Base-by-base conservation (phyloP, 2,888 invertebrate species). In the Rhaphigaster nebulosa region DNA sequence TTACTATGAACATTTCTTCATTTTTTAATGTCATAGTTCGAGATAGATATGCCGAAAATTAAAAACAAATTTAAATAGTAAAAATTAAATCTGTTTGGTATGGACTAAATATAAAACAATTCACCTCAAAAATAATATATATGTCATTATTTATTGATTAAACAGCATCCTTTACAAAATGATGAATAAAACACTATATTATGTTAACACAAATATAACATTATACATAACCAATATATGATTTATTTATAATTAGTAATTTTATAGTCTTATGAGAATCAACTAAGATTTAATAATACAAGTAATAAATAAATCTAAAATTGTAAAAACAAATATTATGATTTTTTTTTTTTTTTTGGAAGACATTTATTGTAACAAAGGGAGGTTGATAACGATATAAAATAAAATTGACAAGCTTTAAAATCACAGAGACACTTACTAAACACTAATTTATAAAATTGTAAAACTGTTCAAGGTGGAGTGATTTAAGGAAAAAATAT, bases 311-410 rank as follows among this genome's bases (percentile, higher is more conserved):
- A 13, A 84, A 84, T 84, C 45, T 84, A 84, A 84, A 84, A 45
- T 80, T 41, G 4, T 65, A 34, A 34, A 84, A 50, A 84, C 20
- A 38, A 76, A 76, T 38, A 38, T 38, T 38, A 38, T 38, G 12
- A 76, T 45, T 26, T n/a, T 45, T 76, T 84, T 84, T 45, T 26
- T n/a, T 45, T 76, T 84, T 84, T 84, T 84, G 84, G 84, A 84
- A 84, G 84, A 84, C 45, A 26, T 84, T 80, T 41, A 41, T 41
- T 84, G n/a, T 84, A 45, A 84, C 84, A 84, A 45, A 84, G 13
- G n/a, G 10, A 3, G 23, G n/a, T 84, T 84, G 13, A n/a, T 84
- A 50, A 20, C 41, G 41, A 20, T n/a, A 23, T 38, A 76, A 76
- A 20, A 38, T 38, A 38, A 29, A 65, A 0, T 65, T 34, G 65